phyloP scores from a whole-genome alignment of 2,888 invertebrate genomes.

The Agriopis leucophaearia region DNA sequence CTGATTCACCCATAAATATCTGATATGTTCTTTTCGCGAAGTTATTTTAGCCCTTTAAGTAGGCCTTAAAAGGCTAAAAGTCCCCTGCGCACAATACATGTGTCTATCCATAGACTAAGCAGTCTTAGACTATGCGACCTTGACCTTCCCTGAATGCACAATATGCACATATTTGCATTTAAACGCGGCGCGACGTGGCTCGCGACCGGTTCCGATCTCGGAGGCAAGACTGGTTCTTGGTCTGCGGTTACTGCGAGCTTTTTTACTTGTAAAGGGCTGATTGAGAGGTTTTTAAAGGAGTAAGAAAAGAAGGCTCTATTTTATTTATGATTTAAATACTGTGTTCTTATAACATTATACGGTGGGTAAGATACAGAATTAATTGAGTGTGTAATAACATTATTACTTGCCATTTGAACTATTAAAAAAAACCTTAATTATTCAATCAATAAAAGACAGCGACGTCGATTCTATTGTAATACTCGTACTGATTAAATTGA shows the following conservation, averaged over 20 bases:
- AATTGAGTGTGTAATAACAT: too few species aligned
- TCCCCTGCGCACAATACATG: background rate
- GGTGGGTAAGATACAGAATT: too few species aligned
- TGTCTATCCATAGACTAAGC: slow-evolving; percentile 8
- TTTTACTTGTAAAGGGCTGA: slow-evolving; percentile 13
- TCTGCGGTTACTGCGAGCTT: slow-evolving; percentile 7
- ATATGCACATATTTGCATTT: slow-evolving; percentile 82
- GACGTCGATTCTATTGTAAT: too few species aligned
- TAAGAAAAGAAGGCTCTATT: background rate
- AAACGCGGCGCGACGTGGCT: slow-evolving; percentile 58
- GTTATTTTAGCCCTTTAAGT: background rate
- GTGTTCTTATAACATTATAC: background rate
- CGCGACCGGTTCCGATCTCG: slow-evolving; percentile 20
- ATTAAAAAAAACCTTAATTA: too few species aligned
- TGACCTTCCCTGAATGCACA: slow-evolving; percentile 79
- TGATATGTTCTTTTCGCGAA: too few species aligned
- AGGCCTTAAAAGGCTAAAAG: background rate
- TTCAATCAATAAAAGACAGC: too few species aligned
- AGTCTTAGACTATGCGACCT: slow-evolving; percentile 67
- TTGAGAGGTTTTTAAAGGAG: slow-evolving; percentile 12
- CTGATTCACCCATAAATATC: too few species aligned
- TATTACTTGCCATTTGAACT: too few species aligned
- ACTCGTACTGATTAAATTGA: too few species aligned
- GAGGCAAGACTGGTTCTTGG: slow-evolving; percentile 28
- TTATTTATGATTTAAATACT: background rate